A percentile compares a stretch with the other conserved stretches of the same genome.
Conservation (phyloP, 2,113 vertebrate genomes). For the Rhodinocichla rosea region DNA sequence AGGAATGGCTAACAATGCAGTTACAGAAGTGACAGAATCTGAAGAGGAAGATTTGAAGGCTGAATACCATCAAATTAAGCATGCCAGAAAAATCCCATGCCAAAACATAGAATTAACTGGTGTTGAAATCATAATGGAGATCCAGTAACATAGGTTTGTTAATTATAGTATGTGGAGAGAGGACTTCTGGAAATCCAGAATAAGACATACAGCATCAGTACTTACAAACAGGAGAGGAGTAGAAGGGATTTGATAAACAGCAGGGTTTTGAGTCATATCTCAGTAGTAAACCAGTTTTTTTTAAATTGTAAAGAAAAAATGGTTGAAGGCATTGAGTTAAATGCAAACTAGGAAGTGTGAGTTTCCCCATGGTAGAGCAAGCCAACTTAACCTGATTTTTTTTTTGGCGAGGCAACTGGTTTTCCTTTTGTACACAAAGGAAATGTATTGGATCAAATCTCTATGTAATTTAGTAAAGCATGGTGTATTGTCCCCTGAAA, state of each 20-base stretch:
- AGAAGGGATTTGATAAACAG: neutral
- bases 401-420: neutral
- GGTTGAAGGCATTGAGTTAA: neutral
- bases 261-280: neutral
- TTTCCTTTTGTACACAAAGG: neutral
- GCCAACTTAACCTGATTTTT: neutral
- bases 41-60: neutral
- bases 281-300: neutral
- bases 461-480: neutral
- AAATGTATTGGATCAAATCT: neutral
- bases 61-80: neutral
- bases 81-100: neutral
- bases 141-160: neutral
- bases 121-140: neutral
- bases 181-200: neutral
- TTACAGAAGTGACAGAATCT: neutral
- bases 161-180: neutral
- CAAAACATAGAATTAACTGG: neutral
- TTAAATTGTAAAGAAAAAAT: rapidly evolving
- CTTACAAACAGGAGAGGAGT: neutral
- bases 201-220: neutral
- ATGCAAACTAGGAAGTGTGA: neutral
- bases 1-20: neutral
- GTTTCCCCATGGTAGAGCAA: rapidly evolving
- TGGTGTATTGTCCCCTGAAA: neutral